Evolutionary conservation across 2,888 invertebrate genomes (phyloP).

Genomic region (Lymantria monacha): DNA sequence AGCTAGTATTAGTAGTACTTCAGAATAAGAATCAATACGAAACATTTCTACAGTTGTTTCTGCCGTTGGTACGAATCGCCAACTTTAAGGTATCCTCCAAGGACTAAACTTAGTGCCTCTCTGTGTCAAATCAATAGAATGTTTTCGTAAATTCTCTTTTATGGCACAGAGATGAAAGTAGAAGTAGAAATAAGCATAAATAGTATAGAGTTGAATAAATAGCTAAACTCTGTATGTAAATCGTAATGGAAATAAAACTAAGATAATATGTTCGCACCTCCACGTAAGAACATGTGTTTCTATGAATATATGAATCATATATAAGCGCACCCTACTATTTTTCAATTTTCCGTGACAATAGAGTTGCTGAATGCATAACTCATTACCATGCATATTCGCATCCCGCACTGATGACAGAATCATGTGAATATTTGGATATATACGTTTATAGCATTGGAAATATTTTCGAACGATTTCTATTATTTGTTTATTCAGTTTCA

Average conservation of each 20-base stretch:
- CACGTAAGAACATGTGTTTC: constrained; percentile 42
- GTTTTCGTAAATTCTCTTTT: background rate
- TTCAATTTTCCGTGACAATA: constrained; percentile 79
- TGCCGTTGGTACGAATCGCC: no score
- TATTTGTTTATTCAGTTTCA: no score
- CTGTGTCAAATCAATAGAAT: background rate
- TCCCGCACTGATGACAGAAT: constrained; percentile 24
- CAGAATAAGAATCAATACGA: background rate
- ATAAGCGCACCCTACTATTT: constrained; percentile 61
- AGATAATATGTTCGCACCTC: constrained; percentile 35
- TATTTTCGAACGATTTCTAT: no score
- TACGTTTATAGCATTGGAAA: no score
- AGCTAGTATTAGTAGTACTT: no score
- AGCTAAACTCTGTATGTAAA: constrained; percentile 10
- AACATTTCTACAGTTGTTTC: background rate
- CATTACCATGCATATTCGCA: constrained; percentile 46
- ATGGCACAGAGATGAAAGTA: background rate
- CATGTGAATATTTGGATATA: background rate
- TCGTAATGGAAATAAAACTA: constrained; percentile 20
- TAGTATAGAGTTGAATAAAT: background rate
- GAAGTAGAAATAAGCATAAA: no score
- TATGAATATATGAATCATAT: constrained; percentile 74
- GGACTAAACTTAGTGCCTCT: background rate
- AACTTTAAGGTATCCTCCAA: background rate
- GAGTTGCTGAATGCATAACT: constrained; percentile 54